phyloP scores from a whole-genome alignment of 1,140 invertebrate species.

The Caenorhabditis elegans region DNA sequence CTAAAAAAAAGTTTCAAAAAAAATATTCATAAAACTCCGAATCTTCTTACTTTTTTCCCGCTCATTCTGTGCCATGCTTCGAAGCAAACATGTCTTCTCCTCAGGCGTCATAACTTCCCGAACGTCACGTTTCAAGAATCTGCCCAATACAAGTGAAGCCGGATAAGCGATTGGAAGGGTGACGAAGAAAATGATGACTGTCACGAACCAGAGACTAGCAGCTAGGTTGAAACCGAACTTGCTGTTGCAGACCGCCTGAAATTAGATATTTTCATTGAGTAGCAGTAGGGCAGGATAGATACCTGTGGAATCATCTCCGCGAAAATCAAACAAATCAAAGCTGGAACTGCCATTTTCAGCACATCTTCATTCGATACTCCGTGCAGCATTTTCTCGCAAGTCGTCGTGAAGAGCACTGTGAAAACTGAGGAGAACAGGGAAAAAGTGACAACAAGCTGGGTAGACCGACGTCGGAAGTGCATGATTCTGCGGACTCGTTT shows the following conservation, averaged over 20 bases:
- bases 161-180: constrained; percentile 14
- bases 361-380: background rate
- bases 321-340: background rate
- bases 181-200: background rate
- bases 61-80: constrained; percentile 3
- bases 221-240: background rate
- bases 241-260: constrained; percentile 5
- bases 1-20: background rate
- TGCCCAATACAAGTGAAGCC: background rate
- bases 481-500: background rate
- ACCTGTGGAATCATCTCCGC: background rate
- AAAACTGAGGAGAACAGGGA: background rate
- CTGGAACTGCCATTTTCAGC: background rate
- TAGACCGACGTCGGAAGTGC: background rate
- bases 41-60: background rate
- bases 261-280: too few species aligned
- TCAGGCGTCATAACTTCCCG: constrained; percentile 5
- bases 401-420: constrained; percentile 1
- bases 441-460: background rate
- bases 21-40: background rate
- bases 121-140: background rate
- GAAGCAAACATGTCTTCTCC: background rate
- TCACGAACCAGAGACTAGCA: background rate
- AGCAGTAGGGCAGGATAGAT: too few species aligned
- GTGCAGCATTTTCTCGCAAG: background rate